Evolutionary conservation across 2,797 vertebrate genomes (phyloP).

Genomic region (Leptatherina wallacei): DNA sequence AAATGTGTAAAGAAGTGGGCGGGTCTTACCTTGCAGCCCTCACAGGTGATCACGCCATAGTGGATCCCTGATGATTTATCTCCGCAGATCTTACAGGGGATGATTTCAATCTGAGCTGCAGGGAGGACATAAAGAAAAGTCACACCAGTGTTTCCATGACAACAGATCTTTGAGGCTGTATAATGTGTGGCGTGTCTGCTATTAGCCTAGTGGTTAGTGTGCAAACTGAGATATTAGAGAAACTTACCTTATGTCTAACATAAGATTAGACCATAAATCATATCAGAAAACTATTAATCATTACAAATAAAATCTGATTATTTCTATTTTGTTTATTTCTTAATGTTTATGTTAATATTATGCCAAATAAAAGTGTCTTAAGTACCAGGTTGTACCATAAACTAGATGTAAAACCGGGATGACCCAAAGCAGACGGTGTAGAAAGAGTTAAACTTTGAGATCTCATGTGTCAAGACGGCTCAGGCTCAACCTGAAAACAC

Average conservation of each 20-base stretch:
- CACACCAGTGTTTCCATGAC: neutral
- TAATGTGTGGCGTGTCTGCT: neutral
- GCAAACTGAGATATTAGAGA: neutral
- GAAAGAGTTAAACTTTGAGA: neutral
- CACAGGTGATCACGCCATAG: conserved; percentile 96
- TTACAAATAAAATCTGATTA: neutral
- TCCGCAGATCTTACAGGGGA: conserved; percentile 98
- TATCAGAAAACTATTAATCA: neutral
- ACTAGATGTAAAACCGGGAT: neutral
- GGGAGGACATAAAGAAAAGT: neutral
- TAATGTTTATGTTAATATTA: too few species aligned
- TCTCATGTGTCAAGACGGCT: conserved; percentile 14
- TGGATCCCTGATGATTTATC: conserved; percentile 98
- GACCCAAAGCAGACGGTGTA: neutral
- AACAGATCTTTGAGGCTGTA: neutral
- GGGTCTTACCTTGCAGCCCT: conserved; percentile 92
- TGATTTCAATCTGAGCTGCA: conserved; percentile 98
- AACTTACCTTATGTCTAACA: too few species aligned
- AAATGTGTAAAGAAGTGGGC: neutral
- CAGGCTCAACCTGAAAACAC: conserved; percentile 31
- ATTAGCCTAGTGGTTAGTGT: neutral
- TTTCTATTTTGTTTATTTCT: neutral
- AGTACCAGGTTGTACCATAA: neutral
- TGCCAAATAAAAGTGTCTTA: too few species aligned
- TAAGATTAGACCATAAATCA: too few species aligned